A percentile compares a stretch with the other conserved stretches of the same genome.
phyloP scores from a whole-genome alignment of 1,140 invertebrate genomes.

The Trinorchestia longiramus region DNA sequence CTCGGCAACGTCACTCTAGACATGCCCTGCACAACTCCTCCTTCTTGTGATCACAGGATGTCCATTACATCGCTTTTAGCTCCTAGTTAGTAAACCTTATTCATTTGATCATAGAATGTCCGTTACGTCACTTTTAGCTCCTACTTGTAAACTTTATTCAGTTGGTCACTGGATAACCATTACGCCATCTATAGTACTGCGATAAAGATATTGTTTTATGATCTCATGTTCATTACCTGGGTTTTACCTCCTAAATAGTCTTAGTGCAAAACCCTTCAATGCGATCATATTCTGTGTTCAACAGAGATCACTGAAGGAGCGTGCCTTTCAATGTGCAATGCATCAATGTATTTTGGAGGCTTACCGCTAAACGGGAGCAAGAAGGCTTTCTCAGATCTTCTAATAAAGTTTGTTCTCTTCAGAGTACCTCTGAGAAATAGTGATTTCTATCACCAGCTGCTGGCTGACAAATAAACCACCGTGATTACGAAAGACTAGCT shows the following conservation, averaged over 20 bases:
- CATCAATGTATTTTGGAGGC: too few relatives aligned
- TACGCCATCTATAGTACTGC: background rate
- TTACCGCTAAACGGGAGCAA: too few relatives aligned
- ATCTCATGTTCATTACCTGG: background rate
- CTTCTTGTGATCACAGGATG: conserved; percentile 57
- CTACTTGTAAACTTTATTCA: background rate
- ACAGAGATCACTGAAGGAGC: too few relatives aligned
- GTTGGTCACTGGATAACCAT: background rate
- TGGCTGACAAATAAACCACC: background rate
- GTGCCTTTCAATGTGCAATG: too few relatives aligned
- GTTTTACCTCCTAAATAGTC: background rate
- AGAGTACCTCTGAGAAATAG: background rate
- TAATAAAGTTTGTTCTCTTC: background rate
- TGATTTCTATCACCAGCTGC: background rate
- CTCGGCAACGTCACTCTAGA: conserved; percentile 27
- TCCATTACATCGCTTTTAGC: conserved; percentile 56
- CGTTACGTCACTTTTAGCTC: background rate
- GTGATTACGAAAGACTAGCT: background rate
- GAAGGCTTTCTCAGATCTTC: too few relatives aligned
- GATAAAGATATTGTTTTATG: background rate
- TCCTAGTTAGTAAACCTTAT: conserved; percentile 46
- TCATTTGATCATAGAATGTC: background rate
- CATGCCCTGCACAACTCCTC: conserved; percentile 54
- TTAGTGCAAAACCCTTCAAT: background rate
- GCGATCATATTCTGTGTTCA: background rate